These are phyloP conservation scores for Melipona quadrifasciata DNA, from an alignment of 1,140 invertebrate genomes.

Conservation along the genomic window DNA sequence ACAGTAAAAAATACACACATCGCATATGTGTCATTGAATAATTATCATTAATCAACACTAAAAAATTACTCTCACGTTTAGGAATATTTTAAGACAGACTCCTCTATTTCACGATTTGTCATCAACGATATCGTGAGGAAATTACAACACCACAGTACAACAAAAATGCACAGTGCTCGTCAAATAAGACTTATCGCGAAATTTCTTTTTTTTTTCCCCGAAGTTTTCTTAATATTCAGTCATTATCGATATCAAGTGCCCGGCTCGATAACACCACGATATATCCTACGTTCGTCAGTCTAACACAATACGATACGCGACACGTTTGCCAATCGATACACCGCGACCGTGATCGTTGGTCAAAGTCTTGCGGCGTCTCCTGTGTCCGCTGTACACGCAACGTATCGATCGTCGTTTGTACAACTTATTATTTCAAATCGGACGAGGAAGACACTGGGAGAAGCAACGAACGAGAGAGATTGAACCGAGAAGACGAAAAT, in stretches of 20 bases:
- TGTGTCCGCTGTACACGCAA: too few species aligned
- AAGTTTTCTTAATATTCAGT: slow-evolving; percentile 24
- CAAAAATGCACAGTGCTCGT: too few species aligned
- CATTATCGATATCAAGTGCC: slow-evolving; percentile 38
- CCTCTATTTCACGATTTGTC: background rate
- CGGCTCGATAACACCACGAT: slow-evolving; percentile 26
- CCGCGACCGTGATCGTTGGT: background rate
- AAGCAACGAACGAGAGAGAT: too few species aligned
- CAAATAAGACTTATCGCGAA: background rate
- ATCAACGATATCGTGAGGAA: background rate
- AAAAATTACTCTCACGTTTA: background rate
- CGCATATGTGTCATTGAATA: background rate
- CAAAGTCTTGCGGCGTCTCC: background rate
- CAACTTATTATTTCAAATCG: background rate
- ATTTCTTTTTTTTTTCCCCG: too few species aligned
- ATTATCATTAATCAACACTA: background rate
- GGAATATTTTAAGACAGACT: background rate
- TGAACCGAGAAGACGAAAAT: background rate
- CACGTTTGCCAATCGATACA: slow-evolving; percentile 20
- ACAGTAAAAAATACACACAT: background rate
- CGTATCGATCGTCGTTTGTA: too few species aligned
- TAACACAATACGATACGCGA: slow-evolving; percentile 2
- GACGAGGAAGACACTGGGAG: background rate
- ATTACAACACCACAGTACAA: too few species aligned
- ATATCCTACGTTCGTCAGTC: slow-evolving; percentile 24